These are phyloP conservation scores for Pomatostomus ruficeps DNA, from an alignment of 2,113 vertebrate species.

Conservation along the genomic window DNA sequence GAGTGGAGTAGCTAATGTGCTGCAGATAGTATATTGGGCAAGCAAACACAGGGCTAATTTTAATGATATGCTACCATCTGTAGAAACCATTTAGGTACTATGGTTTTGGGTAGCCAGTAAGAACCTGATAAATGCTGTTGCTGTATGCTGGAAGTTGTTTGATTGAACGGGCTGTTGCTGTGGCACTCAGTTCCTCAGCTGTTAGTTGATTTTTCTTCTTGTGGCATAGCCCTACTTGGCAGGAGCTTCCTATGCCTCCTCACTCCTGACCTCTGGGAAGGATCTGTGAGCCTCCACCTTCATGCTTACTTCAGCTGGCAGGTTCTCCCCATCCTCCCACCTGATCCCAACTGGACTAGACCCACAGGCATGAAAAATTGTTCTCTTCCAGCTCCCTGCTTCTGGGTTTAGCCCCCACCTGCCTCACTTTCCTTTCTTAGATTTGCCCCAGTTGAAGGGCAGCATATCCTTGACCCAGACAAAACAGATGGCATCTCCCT, in stretches of 20 bases:
- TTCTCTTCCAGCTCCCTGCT: neutral
- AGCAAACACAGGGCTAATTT: neutral
- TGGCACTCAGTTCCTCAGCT: neutral
- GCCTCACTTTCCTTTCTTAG: neutral
- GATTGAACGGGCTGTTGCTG: neutral
- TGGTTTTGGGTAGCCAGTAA: neutral
- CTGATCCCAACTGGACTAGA: neutral
- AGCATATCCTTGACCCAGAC: constrained; percentile 14
- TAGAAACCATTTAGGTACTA: neutral
- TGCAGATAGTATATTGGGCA: neutral
- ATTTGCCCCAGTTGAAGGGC: neutral
- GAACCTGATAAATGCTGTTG: neutral
- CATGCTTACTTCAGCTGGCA: neutral
- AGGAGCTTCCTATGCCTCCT: neutral
- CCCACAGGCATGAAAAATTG: neutral
- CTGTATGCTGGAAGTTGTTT: neutral
- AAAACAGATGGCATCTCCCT: constrained; percentile 42
- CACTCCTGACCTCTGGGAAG: neutral
- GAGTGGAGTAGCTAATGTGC: neutral
- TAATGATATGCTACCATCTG: neutral
- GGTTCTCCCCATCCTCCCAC: neutral
- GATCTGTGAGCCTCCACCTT: neutral
- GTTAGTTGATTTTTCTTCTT: neutral
- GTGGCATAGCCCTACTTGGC: neutral
- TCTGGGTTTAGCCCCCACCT: neutral